Evolutionary conservation across 2,797 vertebrate species (phyloP).

Genomic region (Semaprochilodus insignis): DNA sequence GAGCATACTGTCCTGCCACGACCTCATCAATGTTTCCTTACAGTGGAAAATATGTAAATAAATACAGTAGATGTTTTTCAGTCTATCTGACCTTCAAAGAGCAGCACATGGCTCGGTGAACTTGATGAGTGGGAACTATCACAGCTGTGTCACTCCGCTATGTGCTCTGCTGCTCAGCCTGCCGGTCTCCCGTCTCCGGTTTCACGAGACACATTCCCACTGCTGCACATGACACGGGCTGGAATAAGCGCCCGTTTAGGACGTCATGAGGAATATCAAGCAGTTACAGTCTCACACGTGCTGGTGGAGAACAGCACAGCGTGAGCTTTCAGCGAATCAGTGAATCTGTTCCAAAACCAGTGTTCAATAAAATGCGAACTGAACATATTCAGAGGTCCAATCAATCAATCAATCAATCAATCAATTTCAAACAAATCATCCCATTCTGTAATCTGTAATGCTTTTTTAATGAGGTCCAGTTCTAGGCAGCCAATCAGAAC

Average conservation of each 20-base stretch:
- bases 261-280: conserved; percentile 32
- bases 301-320: not conserved
- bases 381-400: not conserved
- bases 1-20: conserved; percentile 5
- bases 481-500: too few relatives aligned
- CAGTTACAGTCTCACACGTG: conserved; percentile 11
- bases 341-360: conserved; percentile 18
- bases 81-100: conserved; percentile 67
- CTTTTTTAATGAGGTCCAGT: too few relatives aligned
- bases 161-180: conserved; percentile 27
- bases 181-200: conserved; percentile 30
- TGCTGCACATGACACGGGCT: conserved; percentile 25
- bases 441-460: not conserved
- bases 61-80: conserved; percentile 60
- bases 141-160: conserved; percentile 44
- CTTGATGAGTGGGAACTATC: conserved; percentile 52
- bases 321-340: conserved; percentile 11
- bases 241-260: conserved; percentile 30
- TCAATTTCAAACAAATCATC: not conserved
- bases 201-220: conserved; percentile 48
- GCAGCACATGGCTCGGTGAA: conserved; percentile 16
- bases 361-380: conserved; percentile 1
- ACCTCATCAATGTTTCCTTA: conserved; percentile 12
- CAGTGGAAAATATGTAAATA: conserved; percentile 66
- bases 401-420: not conserved